phyloP scores from a whole-genome alignment of 2,113 vertebrate species.

The Amblyornis subalaris region DNA sequence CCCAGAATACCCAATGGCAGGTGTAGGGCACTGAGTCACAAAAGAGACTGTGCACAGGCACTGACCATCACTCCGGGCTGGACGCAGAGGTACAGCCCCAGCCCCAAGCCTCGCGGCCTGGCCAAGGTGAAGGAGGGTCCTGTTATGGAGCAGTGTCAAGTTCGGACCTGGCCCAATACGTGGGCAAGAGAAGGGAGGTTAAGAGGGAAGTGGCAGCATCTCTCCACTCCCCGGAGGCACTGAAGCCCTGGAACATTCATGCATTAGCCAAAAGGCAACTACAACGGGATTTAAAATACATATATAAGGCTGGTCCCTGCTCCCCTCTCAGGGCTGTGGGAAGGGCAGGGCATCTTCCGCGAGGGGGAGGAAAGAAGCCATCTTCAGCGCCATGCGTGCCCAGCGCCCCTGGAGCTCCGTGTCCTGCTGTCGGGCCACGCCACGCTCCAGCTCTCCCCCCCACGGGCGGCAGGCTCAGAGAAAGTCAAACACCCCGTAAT shows the following conservation, averaged over 20 bases:
- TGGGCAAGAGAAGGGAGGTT: background rate
- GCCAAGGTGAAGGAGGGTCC: background rate
- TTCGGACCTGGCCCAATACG: rapidly evolving
- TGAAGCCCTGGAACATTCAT: slow-evolving; percentile 59
- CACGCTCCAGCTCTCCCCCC: slow-evolving; percentile 62
- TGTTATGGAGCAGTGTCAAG: background rate
- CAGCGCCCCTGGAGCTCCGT: slow-evolving; percentile 52
- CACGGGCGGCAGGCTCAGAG: slow-evolving; percentile 74
- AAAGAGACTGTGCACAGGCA: background rate
- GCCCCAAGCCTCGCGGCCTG: rapidly evolving
- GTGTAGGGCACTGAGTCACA: rapidly evolving
- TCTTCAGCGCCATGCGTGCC: slow-evolving; percentile 49
- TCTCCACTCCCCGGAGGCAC: slow-evolving; percentile 17
- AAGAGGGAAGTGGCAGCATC: background rate
- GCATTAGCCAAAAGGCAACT: slow-evolving; percentile 26
- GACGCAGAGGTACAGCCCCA: background rate
- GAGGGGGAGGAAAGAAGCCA: slow-evolving; percentile 56
- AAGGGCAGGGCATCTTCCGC: slow-evolving; percentile 32
- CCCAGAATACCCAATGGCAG: background rate
- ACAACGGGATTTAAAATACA: background rate
- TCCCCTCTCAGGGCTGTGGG: slow-evolving; percentile 35
- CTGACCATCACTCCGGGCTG: rapidly evolving
- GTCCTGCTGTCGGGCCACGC: slow-evolving; percentile 60
- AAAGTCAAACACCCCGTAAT: slow-evolving; percentile 86
- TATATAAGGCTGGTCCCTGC: slow-evolving; percentile 31